A percentile compares a stretch with the other conserved stretches of the same genome.
These are phyloP conservation scores for Pemphredon lugubris DNA, from an alignment of 2,888 invertebrate species.

Conservation along the genomic window DNA sequence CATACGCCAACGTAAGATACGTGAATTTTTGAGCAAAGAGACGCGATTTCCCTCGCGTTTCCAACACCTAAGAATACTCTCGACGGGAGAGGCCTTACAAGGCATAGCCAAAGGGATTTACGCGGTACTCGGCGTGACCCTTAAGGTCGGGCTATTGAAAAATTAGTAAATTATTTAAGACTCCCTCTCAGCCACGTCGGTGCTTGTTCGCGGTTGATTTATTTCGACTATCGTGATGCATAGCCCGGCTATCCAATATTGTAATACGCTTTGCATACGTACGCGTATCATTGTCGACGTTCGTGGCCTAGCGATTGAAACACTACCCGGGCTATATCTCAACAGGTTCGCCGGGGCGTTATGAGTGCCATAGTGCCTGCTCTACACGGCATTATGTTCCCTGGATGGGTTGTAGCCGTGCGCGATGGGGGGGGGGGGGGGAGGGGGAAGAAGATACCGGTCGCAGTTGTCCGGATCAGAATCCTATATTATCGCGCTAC, in stretches of 20 bases:
- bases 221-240: slow-evolving; percentile 80
- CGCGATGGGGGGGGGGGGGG: slow-evolving; percentile 21
- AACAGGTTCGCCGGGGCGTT: slow-evolving; percentile 78
- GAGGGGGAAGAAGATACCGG: slow-evolving; percentile 48
- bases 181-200: slow-evolving; percentile 64
- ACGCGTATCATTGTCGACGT: slow-evolving; percentile 75
- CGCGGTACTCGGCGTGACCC: slow-evolving; percentile 69
- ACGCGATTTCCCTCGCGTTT: slow-evolving; percentile 62
- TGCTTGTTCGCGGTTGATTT: slow-evolving; percentile 78
- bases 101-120: slow-evolving; percentile 63
- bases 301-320: slow-evolving; percentile 76
- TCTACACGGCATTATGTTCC: slow-evolving; percentile 77
- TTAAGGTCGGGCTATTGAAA: slow-evolving; percentile 64
- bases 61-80: slow-evolving; percentile 42
- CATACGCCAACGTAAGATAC: slow-evolving; percentile 41
- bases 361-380: slow-evolving; percentile 79
- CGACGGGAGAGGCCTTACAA: slow-evolving; percentile 39
- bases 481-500: slow-evolving; percentile 78
- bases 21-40: slow-evolving; percentile 46
- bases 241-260: slow-evolving; percentile 78
- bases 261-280: slow-evolving; percentile 76
- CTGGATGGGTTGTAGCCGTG: slow-evolving; percentile 33
- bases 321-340: slow-evolving; percentile 80
- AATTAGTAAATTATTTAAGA: slow-evolving; percentile 68
- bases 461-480: slow-evolving; percentile 73